These are phyloP conservation scores for Coranthus polyacanthus DNA, from an alignment of 2,797 vertebrate genomes.

Conservation along the genomic window DNA sequence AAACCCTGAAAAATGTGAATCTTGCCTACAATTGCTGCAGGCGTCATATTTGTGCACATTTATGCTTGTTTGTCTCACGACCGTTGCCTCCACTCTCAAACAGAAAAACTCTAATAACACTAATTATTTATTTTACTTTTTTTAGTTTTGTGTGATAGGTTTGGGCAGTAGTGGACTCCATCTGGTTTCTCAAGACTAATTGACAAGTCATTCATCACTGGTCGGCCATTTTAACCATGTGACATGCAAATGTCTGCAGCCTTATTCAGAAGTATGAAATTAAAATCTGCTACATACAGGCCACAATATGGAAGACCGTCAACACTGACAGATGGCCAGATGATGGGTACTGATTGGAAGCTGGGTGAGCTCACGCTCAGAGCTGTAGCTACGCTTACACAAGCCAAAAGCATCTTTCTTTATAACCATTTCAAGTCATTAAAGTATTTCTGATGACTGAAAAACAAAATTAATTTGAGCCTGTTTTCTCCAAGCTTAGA, in stretches of 20 bases:
- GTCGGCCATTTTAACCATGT: constrained; percentile 41
- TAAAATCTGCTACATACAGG: constrained; percentile 61
- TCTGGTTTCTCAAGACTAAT: constrained; percentile 66
- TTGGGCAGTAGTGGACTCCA: constrained; percentile 40
- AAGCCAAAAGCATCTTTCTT: constrained; percentile 13
- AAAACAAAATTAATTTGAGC: not conserved
- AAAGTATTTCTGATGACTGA: constrained; percentile 6
- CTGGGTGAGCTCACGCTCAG: constrained; percentile 26
- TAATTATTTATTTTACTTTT: constrained; percentile 15
- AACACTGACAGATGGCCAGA: constrained; percentile 70
- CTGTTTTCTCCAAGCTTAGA: not conserved
- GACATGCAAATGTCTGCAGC: constrained; percentile 36
- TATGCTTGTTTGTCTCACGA: not conserved
- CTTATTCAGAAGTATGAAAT: constrained; percentile 52
- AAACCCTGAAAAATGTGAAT: constrained; percentile 5
- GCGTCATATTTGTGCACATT: constrained; percentile 9
- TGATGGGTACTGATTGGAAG: constrained; percentile 62
- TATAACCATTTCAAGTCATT: constrained; percentile 15
- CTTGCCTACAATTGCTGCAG: constrained; percentile 3
- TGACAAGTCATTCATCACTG: constrained; percentile 58
- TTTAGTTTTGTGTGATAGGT: constrained; percentile 8
- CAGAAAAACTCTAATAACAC: not conserved
- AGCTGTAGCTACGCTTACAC: constrained; percentile 11
- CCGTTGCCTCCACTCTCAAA: constrained; percentile 5
- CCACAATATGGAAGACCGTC: constrained; percentile 61